These are phyloP conservation scores for Eremobia ochroleuca DNA, from an alignment of 2,888 invertebrate species.

Conservation along the genomic window DNA sequence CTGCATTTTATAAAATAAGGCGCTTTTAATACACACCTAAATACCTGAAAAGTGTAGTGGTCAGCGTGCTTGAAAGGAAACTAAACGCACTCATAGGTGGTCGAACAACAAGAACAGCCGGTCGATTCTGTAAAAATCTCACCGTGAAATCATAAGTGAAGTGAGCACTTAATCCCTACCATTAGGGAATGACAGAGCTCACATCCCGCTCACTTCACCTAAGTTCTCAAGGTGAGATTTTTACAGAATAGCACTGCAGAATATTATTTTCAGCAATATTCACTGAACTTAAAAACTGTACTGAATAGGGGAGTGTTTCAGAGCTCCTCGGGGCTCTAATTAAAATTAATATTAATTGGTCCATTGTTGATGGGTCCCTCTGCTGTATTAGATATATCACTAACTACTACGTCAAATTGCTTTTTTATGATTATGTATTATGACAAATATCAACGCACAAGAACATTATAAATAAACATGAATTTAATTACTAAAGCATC, in stretches of 20 bases:
- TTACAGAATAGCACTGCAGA: too few species aligned
- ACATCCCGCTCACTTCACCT: too few species aligned
- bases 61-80: not conserved
- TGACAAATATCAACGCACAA: not conserved
- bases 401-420: not conserved
- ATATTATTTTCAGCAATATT: not conserved
- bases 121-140: too few species aligned
- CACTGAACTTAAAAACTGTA: not conserved
- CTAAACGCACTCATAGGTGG: not conserved
- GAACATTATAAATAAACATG: not conserved
- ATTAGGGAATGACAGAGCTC: too few species aligned
- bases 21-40: not conserved
- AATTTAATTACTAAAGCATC: slow-evolving; percentile 17
- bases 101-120: too few species aligned
- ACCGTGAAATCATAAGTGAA: too few species aligned
- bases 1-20: not conserved
- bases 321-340: not conserved
- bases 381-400: not conserved
- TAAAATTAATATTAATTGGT: not conserved
- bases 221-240: too few species aligned
- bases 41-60: not conserved
- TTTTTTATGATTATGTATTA: not conserved
- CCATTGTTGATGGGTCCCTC: not conserved
- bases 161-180: too few species aligned
- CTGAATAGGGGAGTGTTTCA: not conserved